Percentiles rank a stretch among this genome's conserved stretches.
Evolutionary conservation across 2,113 vertebrate species (phyloP).

Genomic region (Pomatorhinus ruficollis): DNA sequence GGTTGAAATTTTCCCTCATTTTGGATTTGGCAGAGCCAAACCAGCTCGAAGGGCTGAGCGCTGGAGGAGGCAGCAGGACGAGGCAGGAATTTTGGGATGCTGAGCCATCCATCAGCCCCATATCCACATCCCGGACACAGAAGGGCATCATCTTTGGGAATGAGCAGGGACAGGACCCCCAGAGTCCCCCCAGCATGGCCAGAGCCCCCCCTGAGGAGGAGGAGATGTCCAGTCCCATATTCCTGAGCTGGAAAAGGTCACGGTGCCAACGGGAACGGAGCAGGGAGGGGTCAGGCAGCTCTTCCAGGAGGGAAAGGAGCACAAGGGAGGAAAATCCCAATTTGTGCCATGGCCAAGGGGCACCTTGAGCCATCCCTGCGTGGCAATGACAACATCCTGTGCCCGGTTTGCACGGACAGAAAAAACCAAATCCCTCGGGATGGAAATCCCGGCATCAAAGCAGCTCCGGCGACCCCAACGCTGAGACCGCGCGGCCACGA

Average conservation of each 20-base stretch:
- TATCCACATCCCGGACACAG: fast-evolving
- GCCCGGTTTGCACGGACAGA: fast-evolving
- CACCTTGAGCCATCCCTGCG: background rate
- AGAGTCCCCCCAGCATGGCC: fast-evolving
- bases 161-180: background rate
- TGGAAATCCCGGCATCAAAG: fast-evolving
- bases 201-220: background rate
- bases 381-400: fast-evolving
- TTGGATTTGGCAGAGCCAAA: background rate
- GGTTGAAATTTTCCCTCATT: background rate
- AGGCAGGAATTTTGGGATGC: background rate
- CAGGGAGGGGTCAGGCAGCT: background rate
- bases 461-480: fast-evolving
- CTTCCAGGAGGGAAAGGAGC: background rate
- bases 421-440: fast-evolving
- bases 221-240: fast-evolving
- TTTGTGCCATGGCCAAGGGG: background rate
- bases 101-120: fast-evolving
- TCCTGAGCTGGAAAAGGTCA: background rate
- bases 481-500: fast-evolving
- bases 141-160: background rate
- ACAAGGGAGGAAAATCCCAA: background rate
- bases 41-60: background rate
- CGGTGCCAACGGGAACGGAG: fast-evolving
- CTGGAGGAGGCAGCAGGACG: background rate